Evolutionary conservation across 2,113 vertebrate species (phyloP).

Genomic region (Paramormyrops kingsleyae): DNA sequence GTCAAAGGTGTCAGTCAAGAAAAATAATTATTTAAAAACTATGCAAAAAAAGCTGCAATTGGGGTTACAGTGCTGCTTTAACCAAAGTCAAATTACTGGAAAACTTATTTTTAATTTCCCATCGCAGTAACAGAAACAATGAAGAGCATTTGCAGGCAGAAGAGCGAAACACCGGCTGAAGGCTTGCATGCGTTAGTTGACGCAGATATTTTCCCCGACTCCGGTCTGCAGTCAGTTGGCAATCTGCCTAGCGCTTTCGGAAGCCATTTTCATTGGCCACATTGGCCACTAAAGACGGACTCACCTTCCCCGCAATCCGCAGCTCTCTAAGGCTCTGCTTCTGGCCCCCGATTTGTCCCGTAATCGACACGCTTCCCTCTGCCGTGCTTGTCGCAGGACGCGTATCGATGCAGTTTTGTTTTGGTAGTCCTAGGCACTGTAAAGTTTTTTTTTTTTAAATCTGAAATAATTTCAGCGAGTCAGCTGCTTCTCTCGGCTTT

Average conservation of each 20-base stretch:
- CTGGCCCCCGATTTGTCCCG: slow-evolving; percentile 18
- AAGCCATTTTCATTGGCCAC: slow-evolving; percentile 81
- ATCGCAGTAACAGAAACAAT: background rate
- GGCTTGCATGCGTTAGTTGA: slow-evolving; percentile 15
- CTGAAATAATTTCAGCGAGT: slow-evolving; percentile 46
- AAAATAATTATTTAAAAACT: slow-evolving; percentile 8
- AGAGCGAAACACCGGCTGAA: background rate
- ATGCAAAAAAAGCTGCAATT: slow-evolving; percentile 29
- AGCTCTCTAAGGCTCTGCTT: background rate
- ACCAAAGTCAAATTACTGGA: slow-evolving; percentile 22
- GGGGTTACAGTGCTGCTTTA: slow-evolving; percentile 19
- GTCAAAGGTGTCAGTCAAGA: slow-evolving; percentile 28
- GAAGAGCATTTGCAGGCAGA: background rate
- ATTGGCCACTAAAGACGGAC: slow-evolving; percentile 69
- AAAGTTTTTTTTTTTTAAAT: slow-evolving; percentile 52
- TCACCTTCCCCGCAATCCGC: slow-evolving; percentile 60
- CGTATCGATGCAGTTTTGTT: slow-evolving; percentile 24
- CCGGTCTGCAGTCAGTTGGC: slow-evolving; percentile 46
- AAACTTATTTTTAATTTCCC: slow-evolving; percentile 19
- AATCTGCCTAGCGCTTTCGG: slow-evolving; percentile 56
- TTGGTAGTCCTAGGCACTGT: slow-evolving; percentile 50
- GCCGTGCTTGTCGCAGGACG: slow-evolving; percentile 22
- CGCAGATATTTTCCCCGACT: slow-evolving; percentile 11
- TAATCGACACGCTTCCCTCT: slow-evolving; percentile 19
- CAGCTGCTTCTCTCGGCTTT: slow-evolving; percentile 76